Evolutionary conservation across 2,113 vertebrate species (phyloP).

Genomic region (Lepus americanus): DNA sequence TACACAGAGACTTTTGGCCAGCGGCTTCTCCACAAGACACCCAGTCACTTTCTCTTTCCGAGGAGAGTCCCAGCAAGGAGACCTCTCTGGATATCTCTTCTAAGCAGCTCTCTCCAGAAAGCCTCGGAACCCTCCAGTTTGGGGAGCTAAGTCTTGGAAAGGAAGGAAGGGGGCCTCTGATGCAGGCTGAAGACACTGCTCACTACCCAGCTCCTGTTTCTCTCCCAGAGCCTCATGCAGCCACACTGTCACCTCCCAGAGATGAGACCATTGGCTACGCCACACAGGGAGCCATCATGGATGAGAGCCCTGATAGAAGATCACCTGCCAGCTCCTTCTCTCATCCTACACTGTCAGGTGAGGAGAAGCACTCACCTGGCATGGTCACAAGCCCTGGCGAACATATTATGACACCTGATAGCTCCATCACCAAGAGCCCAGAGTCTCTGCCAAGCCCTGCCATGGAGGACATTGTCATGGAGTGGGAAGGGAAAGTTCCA

Average conservation of each 20-base stretch:
- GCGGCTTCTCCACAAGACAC: slow-evolving; percentile 85
- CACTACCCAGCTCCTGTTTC: background rate
- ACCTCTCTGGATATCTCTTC: slow-evolving; percentile 84
- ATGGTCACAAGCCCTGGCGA: slow-evolving; percentile 39
- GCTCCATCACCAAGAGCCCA: slow-evolving; percentile 75
- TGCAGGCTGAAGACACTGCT: slow-evolving; percentile 58
- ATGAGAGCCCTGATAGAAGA: slow-evolving; percentile 69
- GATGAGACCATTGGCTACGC: slow-evolving; percentile 73
- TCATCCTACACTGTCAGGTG: background rate
- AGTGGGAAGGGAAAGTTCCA: slow-evolving; percentile 68
- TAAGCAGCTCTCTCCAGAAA: slow-evolving; percentile 85
- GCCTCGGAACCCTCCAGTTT: slow-evolving; percentile 79
- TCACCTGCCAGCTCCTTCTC: slow-evolving; percentile 62
- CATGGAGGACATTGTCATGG: slow-evolving; percentile 67
- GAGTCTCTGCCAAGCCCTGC: slow-evolving; percentile 69
- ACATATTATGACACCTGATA: slow-evolving; percentile 63
- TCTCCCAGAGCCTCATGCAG: slow-evolving; percentile 69
- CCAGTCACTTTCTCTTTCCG: slow-evolving; percentile 84
- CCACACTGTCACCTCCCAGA: slow-evolving; percentile 59
- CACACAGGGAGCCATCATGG: slow-evolving; percentile 80
- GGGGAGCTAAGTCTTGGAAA: slow-evolving; percentile 79
- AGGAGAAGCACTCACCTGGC: slow-evolving; percentile 48
- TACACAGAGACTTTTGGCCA: slow-evolving; percentile 76
- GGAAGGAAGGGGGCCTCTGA: slow-evolving; percentile 75
- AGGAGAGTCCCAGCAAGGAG: slow-evolving; percentile 85